Evolutionary conservation across 2,797 vertebrate species (phyloP).

Genomic region (Rhabdophis nuchalis): DNA sequence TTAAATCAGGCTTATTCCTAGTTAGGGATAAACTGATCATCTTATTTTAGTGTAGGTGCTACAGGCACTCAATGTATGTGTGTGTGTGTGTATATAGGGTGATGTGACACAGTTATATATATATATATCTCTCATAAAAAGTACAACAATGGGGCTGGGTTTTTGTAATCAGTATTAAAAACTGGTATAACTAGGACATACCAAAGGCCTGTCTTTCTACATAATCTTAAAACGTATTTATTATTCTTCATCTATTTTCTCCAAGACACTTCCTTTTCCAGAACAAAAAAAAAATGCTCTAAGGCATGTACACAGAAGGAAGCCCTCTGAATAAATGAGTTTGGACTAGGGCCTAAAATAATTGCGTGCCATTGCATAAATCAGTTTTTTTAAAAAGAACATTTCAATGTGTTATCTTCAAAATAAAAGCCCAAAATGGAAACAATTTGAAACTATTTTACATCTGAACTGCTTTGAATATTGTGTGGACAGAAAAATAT

Average conservation of each 20-base stretch:
- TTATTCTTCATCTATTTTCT: not conserved
- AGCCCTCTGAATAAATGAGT: not conserved
- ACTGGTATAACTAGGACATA: not conserved
- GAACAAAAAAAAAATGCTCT: not conserved
- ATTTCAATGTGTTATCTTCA: not conserved
- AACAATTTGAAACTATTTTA: not conserved
- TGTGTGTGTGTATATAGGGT: no score
- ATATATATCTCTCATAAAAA: not conserved
- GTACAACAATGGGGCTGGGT: not conserved
- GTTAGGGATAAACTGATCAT: no score
- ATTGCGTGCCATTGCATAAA: not conserved
- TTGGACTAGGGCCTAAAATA: not conserved
- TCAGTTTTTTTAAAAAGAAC: not conserved
- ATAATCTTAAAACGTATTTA: not conserved
- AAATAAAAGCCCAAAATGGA: not conserved
- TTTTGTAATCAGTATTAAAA: not conserved
- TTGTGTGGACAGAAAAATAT: not conserved
- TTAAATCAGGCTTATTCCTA: not conserved
- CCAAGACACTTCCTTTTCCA: not conserved
- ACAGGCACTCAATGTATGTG: not conserved
- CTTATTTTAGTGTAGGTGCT: not conserved
- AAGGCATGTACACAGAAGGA: not conserved
- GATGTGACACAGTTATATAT: no score
- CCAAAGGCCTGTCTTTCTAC: not conserved
- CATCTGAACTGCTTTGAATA: not conserved